Percentiles rank a stretch among this genome's conserved stretches.
Evolutionary conservation across 2,888 invertebrate species (phyloP).

Genomic region (Onthophagus sagittarius): DNA sequence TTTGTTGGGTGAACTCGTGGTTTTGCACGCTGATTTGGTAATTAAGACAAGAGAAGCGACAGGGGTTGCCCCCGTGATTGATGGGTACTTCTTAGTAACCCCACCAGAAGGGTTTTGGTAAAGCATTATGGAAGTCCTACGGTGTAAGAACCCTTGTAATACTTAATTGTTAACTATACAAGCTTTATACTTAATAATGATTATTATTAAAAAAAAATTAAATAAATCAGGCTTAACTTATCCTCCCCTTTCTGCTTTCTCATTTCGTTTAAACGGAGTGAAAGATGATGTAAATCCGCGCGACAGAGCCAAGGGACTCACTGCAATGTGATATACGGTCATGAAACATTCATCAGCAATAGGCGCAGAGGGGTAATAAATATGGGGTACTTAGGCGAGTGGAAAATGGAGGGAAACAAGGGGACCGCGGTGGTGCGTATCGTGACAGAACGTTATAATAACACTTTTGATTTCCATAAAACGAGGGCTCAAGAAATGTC

Average conservation of each 20-base stretch:
- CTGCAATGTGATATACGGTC: not conserved
- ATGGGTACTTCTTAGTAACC: not conserved
- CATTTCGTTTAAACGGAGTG: not conserved
- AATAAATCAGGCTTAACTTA: too few species aligned
- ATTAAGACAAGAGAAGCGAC: not conserved
- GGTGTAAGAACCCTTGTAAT: not conserved
- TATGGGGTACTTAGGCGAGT: not conserved
- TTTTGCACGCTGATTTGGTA: not conserved
- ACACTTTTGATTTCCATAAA: not conserved
- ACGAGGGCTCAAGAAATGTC: not conserved
- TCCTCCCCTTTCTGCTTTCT: too few species aligned
- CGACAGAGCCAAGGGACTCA: not conserved
- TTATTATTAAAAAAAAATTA: not conserved
- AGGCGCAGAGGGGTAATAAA: not conserved
- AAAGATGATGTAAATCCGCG: not conserved
- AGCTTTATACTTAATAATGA: not conserved
- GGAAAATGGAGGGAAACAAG: not conserved
- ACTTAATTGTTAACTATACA: not conserved
- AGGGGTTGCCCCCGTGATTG: not conserved
- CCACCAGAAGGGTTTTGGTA: not conserved
- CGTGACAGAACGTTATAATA: not conserved
- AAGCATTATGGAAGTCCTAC: not conserved
- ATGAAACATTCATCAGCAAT: not conserved
- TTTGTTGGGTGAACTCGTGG: not conserved
- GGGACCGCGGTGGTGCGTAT: not conserved